Evolutionary conservation across 2,797 vertebrate species (phyloP), one percentile per base, ranked within the genome.

Genomic region (Periophthalmus magnuspinnatus): DNA sequence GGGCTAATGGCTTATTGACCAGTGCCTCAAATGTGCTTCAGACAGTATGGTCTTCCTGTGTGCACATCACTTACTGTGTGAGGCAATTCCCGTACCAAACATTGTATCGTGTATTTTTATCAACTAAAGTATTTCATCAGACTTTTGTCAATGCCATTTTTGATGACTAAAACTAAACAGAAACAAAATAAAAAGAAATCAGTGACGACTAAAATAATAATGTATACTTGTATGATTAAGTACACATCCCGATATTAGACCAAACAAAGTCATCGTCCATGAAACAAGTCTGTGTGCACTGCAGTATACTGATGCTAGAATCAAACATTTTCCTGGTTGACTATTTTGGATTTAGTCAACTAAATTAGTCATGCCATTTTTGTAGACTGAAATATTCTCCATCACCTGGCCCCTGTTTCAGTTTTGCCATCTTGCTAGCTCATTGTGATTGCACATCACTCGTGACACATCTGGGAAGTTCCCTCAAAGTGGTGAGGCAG

Each of bases 1-100:
- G n/a, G 16, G 21, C 7, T 63, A 13, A 9, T 2, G 16, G 55
- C 34, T 16, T 60, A 48, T 36, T 69, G 67, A 68, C 5, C 36
- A 57, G 17, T n/a, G 52, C 52, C 45, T 33, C 47, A 67, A 7
- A 47, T 69, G 74, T 71, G 59, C 34, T n/a, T 60, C 33, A 60
- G 19, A n/a, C 19, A n/a, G 5, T n/a, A n/a, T 38, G 16, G 32
- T 9, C 17, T 34, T 34, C 50, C 48, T 72, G 10, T 65, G 63
- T 34, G 38, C 38, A 13, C 38, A 41, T 38, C 38, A 17, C 32
- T 59, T 32, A 3, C 14, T 77, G 41, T 64, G 6, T 71, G 33
- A 14, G 14, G 28, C 13, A 14, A 14, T 45, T 16, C 41, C 41
- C 41, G 14, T 45, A 45, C 2, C 41, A 45, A 45, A 45, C 3